phyloP scores from a whole-genome alignment of 2,888 invertebrate genomes.

The Plagiodera versicolora region DNA sequence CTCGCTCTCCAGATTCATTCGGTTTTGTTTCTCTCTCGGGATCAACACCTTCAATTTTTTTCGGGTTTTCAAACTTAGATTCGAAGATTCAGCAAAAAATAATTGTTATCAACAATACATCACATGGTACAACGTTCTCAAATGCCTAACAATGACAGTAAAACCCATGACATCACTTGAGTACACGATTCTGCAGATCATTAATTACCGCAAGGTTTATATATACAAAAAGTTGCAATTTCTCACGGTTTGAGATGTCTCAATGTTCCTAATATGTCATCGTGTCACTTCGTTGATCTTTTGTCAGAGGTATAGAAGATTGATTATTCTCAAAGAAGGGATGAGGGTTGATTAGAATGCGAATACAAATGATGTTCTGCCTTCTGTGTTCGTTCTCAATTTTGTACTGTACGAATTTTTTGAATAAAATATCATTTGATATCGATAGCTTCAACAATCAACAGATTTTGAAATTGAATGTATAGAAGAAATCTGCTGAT shows the following conservation, averaged over 20 bases:
- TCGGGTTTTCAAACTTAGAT: no score
- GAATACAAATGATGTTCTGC: slow-evolving; percentile 15
- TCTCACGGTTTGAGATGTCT: slow-evolving; percentile 33
- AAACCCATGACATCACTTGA: slow-evolving; percentile 20
- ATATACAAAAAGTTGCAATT: slow-evolving; percentile 18
- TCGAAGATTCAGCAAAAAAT: neutral
- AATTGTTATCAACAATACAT: neutral
- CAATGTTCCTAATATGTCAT: slow-evolving; percentile 34
- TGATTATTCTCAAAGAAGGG: slow-evolving; percentile 35
- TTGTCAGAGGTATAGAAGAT: slow-evolving; percentile 32
- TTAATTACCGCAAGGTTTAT: slow-evolving; percentile 24
- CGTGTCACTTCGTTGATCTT: slow-evolving; percentile 24
- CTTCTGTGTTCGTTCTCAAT: no score
- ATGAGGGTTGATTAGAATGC: slow-evolving; percentile 17
- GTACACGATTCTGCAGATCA: slow-evolving; percentile 12
- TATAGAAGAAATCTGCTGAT: no score
- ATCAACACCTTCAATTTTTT: neutral
- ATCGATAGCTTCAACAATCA: no score
- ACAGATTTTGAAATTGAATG: no score
- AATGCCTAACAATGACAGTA: slow-evolving; percentile 14
- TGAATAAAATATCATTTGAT: no score
- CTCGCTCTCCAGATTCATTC: no score
- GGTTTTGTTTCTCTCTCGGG: neutral
- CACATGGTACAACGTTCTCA: slow-evolving; percentile 9
- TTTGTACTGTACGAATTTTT: no score